Conservation (phyloP, 2,888 invertebrate genomes). For the Isotomurus palustris region DNA sequence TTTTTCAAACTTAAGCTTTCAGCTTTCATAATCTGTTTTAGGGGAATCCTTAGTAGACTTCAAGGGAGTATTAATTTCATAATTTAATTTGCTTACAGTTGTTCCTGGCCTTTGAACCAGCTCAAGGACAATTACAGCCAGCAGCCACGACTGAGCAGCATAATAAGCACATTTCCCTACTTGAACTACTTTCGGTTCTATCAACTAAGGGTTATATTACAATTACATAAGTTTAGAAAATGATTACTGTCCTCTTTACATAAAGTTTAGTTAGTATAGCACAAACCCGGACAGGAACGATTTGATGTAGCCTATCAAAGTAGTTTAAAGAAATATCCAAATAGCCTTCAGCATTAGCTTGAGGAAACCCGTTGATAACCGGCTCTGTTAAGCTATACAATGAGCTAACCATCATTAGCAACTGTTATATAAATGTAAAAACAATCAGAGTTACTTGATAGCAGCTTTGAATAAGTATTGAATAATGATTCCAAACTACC, state of each 20-base stretch:
- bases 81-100: not conserved
- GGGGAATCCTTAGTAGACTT: no score
- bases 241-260: no score
- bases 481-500: not conserved
- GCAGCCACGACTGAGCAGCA: not conserved
- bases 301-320: no score
- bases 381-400: not conserved
- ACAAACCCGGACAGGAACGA: no score
- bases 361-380: not conserved
- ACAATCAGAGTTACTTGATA: not conserved
- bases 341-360: not conserved
- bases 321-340: no score
- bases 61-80: not conserved
- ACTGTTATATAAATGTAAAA: not conserved
- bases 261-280: no score
- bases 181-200: not conserved
- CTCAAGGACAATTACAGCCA: not conserved
- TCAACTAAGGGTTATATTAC: not conserved
- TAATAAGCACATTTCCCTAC: not conserved
- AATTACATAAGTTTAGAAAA: no score
- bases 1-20: not conserved
- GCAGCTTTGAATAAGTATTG: no score
- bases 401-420: not conserved
- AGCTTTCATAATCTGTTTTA: not conserved
- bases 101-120: not conserved